Base-by-base conservation (phyloP, 2,113 vertebrate genomes). In the Amazona guildingii region DNA sequence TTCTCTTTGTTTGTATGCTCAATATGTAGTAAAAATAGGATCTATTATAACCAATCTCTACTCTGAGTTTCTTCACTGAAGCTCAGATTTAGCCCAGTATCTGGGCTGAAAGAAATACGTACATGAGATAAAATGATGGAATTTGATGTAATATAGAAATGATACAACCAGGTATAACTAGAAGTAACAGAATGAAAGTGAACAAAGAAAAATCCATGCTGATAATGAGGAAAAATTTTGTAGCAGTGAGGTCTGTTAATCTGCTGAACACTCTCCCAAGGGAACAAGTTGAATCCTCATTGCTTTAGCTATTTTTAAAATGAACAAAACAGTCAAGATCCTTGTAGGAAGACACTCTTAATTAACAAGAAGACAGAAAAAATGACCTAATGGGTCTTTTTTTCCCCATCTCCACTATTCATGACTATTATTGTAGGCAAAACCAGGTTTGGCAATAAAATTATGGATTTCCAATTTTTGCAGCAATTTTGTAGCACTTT, bases 271-370 rank as follows among this genome's bases (percentile, higher is more conserved):
- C 48, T 76, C n/a, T 95, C 96, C 86, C 92, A 94, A 83, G 67
- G 83, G 92, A 94, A 91, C 0, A 0, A 78, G 63, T 87, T 81
- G 95, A 91, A 94, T 67, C 86, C 37, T 94, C 18, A 17, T 69
- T 85, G 78, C 74, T 95, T 95, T 84, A 83, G 94, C 84, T 96
- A 94, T 94, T 96, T 96, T 92, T 91, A 85, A 95, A 96, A 72
- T 63, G 88, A 91, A 92, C 86, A 96, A 89, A 96, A 79, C 86
- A 91, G 80, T 92, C n/a, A 85, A 80, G 77, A 96, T 89, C 78
- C 61, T 91, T 94, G 70, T 92, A 91, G 88, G 88, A 37, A 96
- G 66, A 66, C 51, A 85, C 75, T 86, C 57, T 94, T 95, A 94
- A 96, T 94, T 96, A 97, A 96, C 54, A 94, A 73, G 69, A 96